A percentile compares a stretch with the other conserved stretches of the same genome.
These are phyloP conservation scores for Ophthalmolycus amberensis DNA, from an alignment of 2,113 vertebrate species.

Conservation along the genomic window DNA sequence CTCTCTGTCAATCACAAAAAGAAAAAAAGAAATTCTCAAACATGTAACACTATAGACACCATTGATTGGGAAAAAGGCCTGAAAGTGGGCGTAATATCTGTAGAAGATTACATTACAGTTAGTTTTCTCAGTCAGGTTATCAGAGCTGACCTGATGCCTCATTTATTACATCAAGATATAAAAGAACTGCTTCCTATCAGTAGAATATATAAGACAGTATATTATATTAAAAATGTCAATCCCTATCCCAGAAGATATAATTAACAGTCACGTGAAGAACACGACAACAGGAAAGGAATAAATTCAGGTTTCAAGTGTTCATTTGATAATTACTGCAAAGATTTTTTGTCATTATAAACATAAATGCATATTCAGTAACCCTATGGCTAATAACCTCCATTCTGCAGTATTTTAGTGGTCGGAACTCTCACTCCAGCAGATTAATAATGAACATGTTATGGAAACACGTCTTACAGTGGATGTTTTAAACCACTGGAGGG, in stretches of 20 bases:
- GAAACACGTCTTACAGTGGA: constrained; percentile 24
- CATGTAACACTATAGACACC: constrained; percentile 63
- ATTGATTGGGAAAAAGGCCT: constrained; percentile 61
- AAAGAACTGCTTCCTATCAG: constrained; percentile 61
- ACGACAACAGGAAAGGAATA: constrained; percentile 46
- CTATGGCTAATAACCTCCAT: constrained; percentile 51
- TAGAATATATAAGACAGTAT: constrained; percentile 68
- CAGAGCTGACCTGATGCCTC: constrained; percentile 41
- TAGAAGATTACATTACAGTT: constrained; percentile 53
- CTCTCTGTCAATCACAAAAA: constrained; percentile 57
- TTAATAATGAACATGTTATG: constrained; percentile 6
- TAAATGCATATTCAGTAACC: constrained; percentile 71
- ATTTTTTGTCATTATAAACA: constrained; percentile 48
- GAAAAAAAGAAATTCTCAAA: constrained; percentile 49
- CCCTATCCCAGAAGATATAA: constrained; percentile 58
- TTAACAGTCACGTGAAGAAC: constrained; percentile 72
- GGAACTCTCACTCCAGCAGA: neutral
- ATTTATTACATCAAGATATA: constrained; percentile 66
- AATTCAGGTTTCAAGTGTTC: constrained; percentile 64
- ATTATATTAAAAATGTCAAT: constrained; percentile 59
- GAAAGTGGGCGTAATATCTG: constrained; percentile 50
- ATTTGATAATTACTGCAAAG: constrained; percentile 64
- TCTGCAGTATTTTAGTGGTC: constrained; percentile 31
- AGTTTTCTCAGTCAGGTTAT: constrained; percentile 47
- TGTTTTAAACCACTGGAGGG: constrained; percentile 60